Evolutionary conservation across 2,797 vertebrate species (phyloP), one percentile per base, ranked within the genome.

Genomic region (Hippoglossus hippoglossus): DNA sequence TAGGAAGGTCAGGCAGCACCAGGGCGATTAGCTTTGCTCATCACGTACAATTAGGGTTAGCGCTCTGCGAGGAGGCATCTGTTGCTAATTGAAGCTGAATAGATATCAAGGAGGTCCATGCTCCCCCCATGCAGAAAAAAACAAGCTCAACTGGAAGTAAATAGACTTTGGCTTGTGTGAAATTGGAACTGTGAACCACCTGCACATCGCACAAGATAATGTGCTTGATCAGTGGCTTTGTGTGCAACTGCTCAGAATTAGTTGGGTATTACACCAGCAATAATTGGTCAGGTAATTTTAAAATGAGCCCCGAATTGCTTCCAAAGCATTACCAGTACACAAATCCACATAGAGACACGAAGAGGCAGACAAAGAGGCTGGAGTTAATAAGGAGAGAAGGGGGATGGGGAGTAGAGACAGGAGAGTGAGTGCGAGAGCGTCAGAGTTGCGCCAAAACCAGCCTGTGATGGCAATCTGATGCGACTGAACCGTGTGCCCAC

Each of bases 111-210:
- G 81, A 86, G 82, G 82, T 77, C 78, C 83, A 58, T 58, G 79
- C 79, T 76, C 85, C 82, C 73, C 81, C 74, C 54, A 55, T 63
- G 80, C 71, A 82, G 77, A 6, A 22, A 16, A 87, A 86, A 90
- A 90, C 64, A 83, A 68, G 71, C 82, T 77, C 52, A 79, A 87
- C 72, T 84, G 86, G 90, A 92, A 83, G 82, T 88, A 92, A 94
- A 94, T 90, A 90, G 91, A 88, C 82, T 92, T 90, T 93, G 91
- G 90, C 93, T 93, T 85, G 87, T 92, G 93, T 94, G 93, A 94
- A 94, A 94, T 94, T 94, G 83, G 83, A 87, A 89, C 77, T 87
- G 80, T 81, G 89, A 93, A 83, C 84, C 94, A 94, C 92, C 92
- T 94, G 93, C 90, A 92, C 77, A 83, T 85, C 52, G 39, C 44